Base-by-base conservation (phyloP, 1,140 invertebrate genomes). In the Aplysia californica region DNA sequence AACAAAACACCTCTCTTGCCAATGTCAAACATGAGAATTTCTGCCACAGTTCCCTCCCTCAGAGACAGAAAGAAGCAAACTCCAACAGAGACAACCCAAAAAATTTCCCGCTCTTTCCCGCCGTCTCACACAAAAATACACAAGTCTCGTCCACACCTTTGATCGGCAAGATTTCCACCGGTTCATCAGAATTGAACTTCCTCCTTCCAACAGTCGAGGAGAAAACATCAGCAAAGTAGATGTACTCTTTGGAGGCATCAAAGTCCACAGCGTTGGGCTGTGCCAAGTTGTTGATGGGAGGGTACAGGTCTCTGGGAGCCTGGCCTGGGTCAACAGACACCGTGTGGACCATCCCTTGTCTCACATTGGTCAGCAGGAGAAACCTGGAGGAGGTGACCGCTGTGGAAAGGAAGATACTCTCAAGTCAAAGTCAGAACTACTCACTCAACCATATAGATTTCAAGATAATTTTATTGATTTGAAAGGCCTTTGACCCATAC, bases 241-340 rank as follows among this genome's bases (percentile, higher is more conserved):
- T 92, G 61, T 91, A 91, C 75, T 92, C 91, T 31, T 90, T 90
- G n/a, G 84, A 87, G 0, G 92, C 89, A 89, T 95, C 93, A 82
- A 92, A 94, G 89, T 95, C 95, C 56, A 95, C 87, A 33, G 92
- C 92, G 55, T 92, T 90, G 20, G 94, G 93, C 55, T 91, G 87
- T 26, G 88, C 90, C n/a, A 93, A 89, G 83, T 93, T 92, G 44
- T 91, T 91, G 74, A 94, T 93, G 10, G 80, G 77, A 41, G 75
- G 79, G 77, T 93, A 91, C 87, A 94, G 93, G 4, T 93, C 91
- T 83, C 94, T 92, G 72, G 87, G 84, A 44, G 81, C 73, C 50
- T 84, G 79, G 4, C 73, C 83, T 71, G 67, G 58, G 3, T 81
- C 38, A 50, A 86, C 65, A 20, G 84, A 79, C 35, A 88, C 83